phyloP scores from a whole-genome alignment of 2,113 vertebrate genomes.

The Stictonetta naevosa region DNA sequence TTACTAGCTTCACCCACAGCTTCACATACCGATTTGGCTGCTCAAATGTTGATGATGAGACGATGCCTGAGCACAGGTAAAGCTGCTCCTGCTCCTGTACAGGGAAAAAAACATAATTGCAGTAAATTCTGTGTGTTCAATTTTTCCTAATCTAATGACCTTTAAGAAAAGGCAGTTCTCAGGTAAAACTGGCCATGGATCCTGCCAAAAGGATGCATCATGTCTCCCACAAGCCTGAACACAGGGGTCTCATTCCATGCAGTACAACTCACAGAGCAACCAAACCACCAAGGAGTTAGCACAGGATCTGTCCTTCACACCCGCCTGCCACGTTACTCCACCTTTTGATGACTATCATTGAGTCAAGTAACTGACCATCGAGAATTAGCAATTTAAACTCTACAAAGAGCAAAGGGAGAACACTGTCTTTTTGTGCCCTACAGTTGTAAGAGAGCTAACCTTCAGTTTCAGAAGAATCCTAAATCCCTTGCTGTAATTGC shows the following conservation, averaged over 20 bases:
- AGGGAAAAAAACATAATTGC: background rate
- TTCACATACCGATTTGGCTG: conserved; percentile 89
- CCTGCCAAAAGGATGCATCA: background rate
- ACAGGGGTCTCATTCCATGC: background rate
- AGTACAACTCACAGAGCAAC: background rate
- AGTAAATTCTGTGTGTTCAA: background rate
- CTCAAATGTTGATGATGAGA: conserved; percentile 88
- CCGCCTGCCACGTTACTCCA: background rate
- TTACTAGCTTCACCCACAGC: conserved; percentile 96
- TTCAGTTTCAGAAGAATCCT: conserved; percentile 3
- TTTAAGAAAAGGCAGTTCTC: background rate
- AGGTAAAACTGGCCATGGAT: background rate
- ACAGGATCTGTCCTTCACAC: background rate
- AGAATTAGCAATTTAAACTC: background rate
- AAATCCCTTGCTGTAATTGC: background rate
- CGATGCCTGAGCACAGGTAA: conserved; percentile 83
- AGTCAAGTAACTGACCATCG: background rate
- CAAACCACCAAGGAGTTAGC: background rate
- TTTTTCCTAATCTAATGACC: background rate
- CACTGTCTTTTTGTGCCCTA: background rate
- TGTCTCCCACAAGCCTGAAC: background rate
- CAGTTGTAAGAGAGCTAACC: background rate
- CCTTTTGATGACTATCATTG: background rate
- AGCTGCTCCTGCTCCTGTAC: conserved; percentile 90
- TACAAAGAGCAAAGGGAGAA: background rate